phyloP scores from a whole-genome alignment of 64 coral and sea anemone species.

The Porites australiensis region DNA sequence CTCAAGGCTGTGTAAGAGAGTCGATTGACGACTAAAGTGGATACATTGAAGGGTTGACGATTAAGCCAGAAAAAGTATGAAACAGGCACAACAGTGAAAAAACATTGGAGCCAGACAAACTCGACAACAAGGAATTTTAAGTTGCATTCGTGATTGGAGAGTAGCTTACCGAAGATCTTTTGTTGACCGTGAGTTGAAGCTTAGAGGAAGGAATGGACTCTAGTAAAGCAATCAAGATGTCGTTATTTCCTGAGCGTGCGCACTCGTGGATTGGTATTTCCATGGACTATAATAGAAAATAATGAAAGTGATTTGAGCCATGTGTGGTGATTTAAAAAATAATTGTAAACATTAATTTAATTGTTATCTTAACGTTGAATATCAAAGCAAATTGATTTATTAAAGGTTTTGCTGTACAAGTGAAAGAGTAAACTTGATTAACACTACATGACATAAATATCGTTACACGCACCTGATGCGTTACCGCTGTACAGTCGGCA shows the following conservation, averaged over 20 bases:
- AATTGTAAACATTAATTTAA: too few species aligned
- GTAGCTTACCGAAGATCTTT: conserved; percentile 76
- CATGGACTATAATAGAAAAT: conserved; percentile 54
- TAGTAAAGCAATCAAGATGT: conserved; percentile 69
- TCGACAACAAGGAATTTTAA: too few species aligned
- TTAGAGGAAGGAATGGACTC: conserved; percentile 71
- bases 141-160: too few species aligned
- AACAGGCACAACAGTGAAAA: too few species aligned
- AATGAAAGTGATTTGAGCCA: not conserved
- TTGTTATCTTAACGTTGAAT: not conserved
- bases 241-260: conserved; percentile 89
- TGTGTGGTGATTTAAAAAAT: too few species aligned
- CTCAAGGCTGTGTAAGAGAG: too few species aligned
- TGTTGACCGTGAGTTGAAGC: conserved; percentile 76
- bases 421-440: not conserved
- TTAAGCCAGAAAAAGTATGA: too few species aligned
- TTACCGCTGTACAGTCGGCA: conserved; percentile 84
- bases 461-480: conserved; percentile 59
- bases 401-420: not conserved
- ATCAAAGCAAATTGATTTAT: not conserved
- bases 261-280: conserved; percentile 91
- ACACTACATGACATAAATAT: not conserved
- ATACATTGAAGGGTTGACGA: too few species aligned
- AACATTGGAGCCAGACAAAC: too few species aligned
- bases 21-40: too few species aligned